Percentiles rank a stretch among this genome's conserved stretches.
These are phyloP conservation scores for Furcifer pardalis DNA, from an alignment of 2,797 vertebrate species.

Conservation along the genomic window DNA sequence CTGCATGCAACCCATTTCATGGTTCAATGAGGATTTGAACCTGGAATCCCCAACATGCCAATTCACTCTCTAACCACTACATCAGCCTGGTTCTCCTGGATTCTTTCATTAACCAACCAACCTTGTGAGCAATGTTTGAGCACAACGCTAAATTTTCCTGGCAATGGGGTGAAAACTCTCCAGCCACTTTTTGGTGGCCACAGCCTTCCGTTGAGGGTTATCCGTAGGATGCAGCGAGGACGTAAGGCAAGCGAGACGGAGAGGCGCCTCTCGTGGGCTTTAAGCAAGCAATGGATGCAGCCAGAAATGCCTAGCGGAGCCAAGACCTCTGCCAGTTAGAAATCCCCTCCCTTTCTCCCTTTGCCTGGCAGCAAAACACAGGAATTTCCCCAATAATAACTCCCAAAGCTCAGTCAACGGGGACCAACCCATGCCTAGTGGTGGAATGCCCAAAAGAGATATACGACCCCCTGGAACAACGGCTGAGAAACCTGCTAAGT, in stretches of 20 bases:
- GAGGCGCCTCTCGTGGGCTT: not conserved
- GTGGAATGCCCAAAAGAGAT: not conserved
- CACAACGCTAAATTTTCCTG: too few species aligned
- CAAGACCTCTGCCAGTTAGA: too few species aligned
- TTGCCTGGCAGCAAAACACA: not conserved
- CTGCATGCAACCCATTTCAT: too few species aligned
- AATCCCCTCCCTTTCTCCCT: not conserved
- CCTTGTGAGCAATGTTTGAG: too few species aligned
- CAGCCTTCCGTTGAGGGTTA: not conserved
- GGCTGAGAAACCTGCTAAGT: too few species aligned
- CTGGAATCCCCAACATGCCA: too few species aligned
- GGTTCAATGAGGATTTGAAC: too few species aligned
- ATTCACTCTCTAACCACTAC: too few species aligned
- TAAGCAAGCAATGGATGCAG: too few species aligned
- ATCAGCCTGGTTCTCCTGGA: too few species aligned
- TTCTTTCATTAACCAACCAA: not conserved
- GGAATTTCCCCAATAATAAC: not conserved
- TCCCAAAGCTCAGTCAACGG: not conserved
- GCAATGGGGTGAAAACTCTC: not conserved
- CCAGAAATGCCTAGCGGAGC: not conserved
- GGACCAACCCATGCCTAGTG: not conserved
- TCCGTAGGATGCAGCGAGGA: too few species aligned
- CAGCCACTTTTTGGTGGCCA: not conserved
- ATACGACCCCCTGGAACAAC: not conserved
- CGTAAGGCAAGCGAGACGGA: not conserved